A percentile compares a stretch with the other conserved stretches of the same genome.
These are phyloP conservation scores for Heliconius congener DNA, from an alignment of 1,140 invertebrate genomes.

Conservation along the genomic window DNA sequence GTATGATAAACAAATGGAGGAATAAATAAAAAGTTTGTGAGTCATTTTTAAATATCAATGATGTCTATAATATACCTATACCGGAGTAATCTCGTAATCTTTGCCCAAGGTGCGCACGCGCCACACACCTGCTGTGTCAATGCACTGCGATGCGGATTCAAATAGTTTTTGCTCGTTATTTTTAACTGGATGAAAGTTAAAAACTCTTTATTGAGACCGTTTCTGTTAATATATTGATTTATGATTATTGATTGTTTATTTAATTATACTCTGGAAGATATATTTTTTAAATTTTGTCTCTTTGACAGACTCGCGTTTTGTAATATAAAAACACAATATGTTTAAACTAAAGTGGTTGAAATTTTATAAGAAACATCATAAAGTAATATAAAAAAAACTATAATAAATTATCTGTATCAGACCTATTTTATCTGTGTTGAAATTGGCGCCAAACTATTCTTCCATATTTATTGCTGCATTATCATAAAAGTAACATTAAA, in stretches of 20 bases:
- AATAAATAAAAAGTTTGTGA: not conserved
- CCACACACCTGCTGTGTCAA: slow-evolving; percentile 62
- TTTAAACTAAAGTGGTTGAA: not conserved
- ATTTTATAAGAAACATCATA: not conserved
- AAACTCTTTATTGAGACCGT: slow-evolving; percentile 15
- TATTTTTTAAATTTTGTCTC: not conserved
- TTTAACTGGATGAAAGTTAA: slow-evolving; percentile 23
- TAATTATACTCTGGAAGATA: not conserved
- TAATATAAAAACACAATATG: too few species aligned
- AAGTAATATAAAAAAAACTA: not conserved
- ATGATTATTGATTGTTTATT: not conserved
- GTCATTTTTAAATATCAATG: slow-evolving; percentile 22
- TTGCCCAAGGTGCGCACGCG: slow-evolving; percentile 48
- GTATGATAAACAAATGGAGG: not conserved
- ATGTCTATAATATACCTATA: not conserved
- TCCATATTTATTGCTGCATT: slow-evolving; percentile 24
- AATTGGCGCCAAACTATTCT: slow-evolving; percentile 15
- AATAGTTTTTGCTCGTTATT: slow-evolving; percentile 41
- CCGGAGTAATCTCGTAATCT: slow-evolving; percentile 43
- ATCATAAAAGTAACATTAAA: slow-evolving; percentile 32
- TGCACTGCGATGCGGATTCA: slow-evolving; percentile 45
- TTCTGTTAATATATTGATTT: slow-evolving; percentile 22
- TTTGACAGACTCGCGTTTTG: too few species aligned
- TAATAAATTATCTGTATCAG: slow-evolving; percentile 5
- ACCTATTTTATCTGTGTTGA: slow-evolving; percentile 4